Evolutionary conservation across 2,888 invertebrate species (phyloP).

Genomic region (Enchytraeus crypticus): DNA sequence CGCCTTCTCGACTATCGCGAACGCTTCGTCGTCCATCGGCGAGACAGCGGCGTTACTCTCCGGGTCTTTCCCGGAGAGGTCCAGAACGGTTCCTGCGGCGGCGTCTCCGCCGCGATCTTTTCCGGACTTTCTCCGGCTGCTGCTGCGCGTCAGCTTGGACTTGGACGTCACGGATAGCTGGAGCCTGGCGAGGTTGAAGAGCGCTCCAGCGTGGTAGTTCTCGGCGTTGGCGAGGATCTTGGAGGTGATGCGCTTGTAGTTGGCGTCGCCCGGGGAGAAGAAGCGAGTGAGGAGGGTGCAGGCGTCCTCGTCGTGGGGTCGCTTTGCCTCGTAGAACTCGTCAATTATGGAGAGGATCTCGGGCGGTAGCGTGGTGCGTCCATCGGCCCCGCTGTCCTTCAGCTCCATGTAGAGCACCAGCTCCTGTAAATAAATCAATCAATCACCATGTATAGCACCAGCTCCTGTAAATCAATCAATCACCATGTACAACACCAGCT

Average conservation of each 20-base stretch:
- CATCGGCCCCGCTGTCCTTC: background rate
- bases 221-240: constrained; percentile 10
- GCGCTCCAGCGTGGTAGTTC: constrained; percentile 8
- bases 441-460: background rate
- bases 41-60: background rate
- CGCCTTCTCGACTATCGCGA: constrained; percentile 10
- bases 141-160: no score
- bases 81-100: background rate
- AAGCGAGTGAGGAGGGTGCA: constrained; percentile 14
- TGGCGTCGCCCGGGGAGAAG: constrained; percentile 15
- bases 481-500: background rate
- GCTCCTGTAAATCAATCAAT: constrained; percentile 7
- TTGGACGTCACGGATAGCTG: background rate
- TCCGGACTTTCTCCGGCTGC: background rate
- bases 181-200: constrained; percentile 14
- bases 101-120: background rate
- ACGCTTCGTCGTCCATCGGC: constrained; percentile 10
- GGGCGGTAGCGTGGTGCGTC: background rate
- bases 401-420: constrained; percentile 2
- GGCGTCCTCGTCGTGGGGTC: constrained; percentile 13
- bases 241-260: constrained; percentile 10
- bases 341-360: constrained; percentile 2
- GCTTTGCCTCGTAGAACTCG: constrained; percentile 9
- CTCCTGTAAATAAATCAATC: background rate
- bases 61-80: background rate